Evolutionary conservation across 92 coral and sea anemone genomes (phyloP).

Genomic region (Scolanthus callimorphus): DNA sequence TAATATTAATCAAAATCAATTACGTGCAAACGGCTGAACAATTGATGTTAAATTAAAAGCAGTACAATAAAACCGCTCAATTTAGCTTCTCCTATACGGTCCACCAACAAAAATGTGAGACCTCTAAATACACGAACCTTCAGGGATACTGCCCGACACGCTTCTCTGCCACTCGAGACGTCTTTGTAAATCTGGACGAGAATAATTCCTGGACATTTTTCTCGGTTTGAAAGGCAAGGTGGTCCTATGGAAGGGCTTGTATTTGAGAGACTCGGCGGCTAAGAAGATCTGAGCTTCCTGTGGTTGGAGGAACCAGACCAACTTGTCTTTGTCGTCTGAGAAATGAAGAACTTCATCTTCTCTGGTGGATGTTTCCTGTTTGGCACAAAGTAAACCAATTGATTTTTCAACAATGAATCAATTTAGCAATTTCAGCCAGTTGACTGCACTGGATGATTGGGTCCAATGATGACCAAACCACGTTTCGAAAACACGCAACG

Average conservation of each 20-base stretch:
- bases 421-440: too few relatives aligned
- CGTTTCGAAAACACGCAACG: too few relatives aligned
- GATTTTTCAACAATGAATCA: too few relatives aligned
- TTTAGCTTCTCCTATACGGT: background rate
- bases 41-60: too few relatives aligned
- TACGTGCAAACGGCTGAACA: too few relatives aligned
- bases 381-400: too few relatives aligned
- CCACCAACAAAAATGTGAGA: too few relatives aligned
- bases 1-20: too few relatives aligned
- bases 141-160: slow-evolving; percentile 23
- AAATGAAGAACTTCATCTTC: slow-evolving; percentile 69
- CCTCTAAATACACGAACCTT: background rate
- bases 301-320: slow-evolving; percentile 81
- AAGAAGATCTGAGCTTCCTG: slow-evolving; percentile 66
- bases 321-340: slow-evolving; percentile 40
- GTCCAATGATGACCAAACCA: too few relatives aligned
- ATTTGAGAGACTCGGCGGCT: slow-evolving; percentile 64
- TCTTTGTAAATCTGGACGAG: background rate
- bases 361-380: slow-evolving; percentile 62
- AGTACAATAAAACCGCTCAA: too few relatives aligned
- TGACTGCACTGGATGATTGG: too few relatives aligned
- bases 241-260: slow-evolving; percentile 52
- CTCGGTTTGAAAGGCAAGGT: slow-evolving; percentile 51
- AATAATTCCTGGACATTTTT: slow-evolving; percentile 9
- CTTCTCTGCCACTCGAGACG: slow-evolving; percentile 8